phyloP scores from a whole-genome alignment of 2,888 invertebrate species.

The Petrolisthes cinctipes region DNA sequence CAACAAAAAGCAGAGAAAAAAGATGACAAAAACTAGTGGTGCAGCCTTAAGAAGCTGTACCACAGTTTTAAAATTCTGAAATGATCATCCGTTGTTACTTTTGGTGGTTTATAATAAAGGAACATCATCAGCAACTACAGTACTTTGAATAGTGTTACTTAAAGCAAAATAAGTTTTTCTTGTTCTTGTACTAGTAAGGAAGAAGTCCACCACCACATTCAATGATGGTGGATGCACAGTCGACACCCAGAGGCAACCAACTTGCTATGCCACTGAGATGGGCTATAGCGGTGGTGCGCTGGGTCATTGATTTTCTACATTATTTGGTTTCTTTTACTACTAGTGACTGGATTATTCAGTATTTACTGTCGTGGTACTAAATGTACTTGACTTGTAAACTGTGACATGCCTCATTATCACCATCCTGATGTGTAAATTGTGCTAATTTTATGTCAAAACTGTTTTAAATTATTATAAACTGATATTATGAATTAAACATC shows the following conservation, averaged over 20 bases:
- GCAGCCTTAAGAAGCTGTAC: background rate
- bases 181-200: slow-evolving; percentile 19
- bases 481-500: too few relatives aligned
- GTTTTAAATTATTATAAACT: too few relatives aligned
- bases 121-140: slow-evolving; percentile 24
- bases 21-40: slow-evolving; percentile 33
- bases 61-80: slow-evolving; percentile 14
- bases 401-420: too few relatives aligned
- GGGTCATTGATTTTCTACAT: slow-evolving; percentile 40
- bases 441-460: too few relatives aligned
- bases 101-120: slow-evolving; percentile 29
- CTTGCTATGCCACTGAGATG: slow-evolving; percentile 23
- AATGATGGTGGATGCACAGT: background rate
- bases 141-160: slow-evolving; percentile 46
- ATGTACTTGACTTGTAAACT: too few relatives aligned
- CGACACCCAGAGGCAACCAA: background rate
- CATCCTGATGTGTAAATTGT: too few relatives aligned
- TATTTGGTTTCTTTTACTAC: slow-evolving; percentile 52
- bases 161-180: slow-evolving; percentile 40
- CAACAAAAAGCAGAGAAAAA: slow-evolving; percentile 73
- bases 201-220: background rate
- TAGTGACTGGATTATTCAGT: slow-evolving; percentile 58
- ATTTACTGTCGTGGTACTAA: slow-evolving; percentile 55
- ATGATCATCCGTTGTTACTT: slow-evolving; percentile 24
- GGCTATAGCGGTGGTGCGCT: slow-evolving; percentile 29